Evolutionary conservation across 92 coral and sea anemone genomes (phyloP), one percentile per base, ranked within the genome.

Genomic region (Parazoanthus darwini): DNA sequence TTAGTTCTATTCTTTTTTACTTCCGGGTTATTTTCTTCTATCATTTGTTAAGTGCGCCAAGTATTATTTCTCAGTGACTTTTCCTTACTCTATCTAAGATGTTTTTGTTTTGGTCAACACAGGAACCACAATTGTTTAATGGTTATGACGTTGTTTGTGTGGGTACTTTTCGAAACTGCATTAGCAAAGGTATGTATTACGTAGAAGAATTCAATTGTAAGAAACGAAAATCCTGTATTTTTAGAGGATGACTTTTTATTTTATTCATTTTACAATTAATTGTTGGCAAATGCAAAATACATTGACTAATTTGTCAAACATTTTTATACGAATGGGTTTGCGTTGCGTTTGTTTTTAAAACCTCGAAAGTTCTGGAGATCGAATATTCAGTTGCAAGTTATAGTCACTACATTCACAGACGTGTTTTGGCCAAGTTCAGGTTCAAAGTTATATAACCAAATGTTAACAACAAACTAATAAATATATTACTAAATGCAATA

Each of bases 121-220:
- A 94, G 98, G 92, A 88, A 20, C 91, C 94, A 13, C 91, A 85
- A 39, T 77, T 95, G 80, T 93, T 95, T 81, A 75, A 90, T 71
- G 90, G 91, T 88, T 87, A 81, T 50, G 85, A 82, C 46, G 91
- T 92, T 4, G 78, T 90, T 22, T 95, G 98, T 76, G 75, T 90
- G 85, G 98, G 94, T 26, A 85, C 82, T 68, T 94, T 95, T 78
- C 87, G 77, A 56, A 88, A 91, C 3, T 92, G 96, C 36, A 93
- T 95, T 58, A 88, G 90, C 48, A 89, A 81, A 92, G 96, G 98
- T 94, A 73, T 22, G 86, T 37, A 42, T 25, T 37, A 38, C 13
- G 44, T 29, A 5, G 23, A 0, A 22, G 51, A 43, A 13, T 48
- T 68, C 20, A 54, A 15, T 25, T 82, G 7, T 33, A 33, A 26